Base-by-base conservation (phyloP, 2,797 vertebrate species). In the Dermochelys coriacea region DNA sequence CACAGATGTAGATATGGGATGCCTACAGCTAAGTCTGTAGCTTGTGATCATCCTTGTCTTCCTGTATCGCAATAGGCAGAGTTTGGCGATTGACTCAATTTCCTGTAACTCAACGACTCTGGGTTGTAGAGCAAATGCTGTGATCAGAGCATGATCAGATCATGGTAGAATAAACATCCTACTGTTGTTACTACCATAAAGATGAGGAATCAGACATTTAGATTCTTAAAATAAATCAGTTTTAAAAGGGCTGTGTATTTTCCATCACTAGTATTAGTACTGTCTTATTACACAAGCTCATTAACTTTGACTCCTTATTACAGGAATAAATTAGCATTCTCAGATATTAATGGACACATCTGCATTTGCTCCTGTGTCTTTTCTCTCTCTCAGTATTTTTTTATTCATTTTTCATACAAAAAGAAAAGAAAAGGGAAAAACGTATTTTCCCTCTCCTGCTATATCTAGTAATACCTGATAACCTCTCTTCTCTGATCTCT, bases 1-100 rank as follows among this genome's bases (percentile, higher is more conserved):
- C 94, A 86, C 97, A 97, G 96, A 91, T 86, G 4, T 41, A 71
- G 68, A 41, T 71, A 79, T 87, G 77, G 34, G 75, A 79, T 85
- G 89, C 82, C n/a, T 81, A 49, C 41, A 37, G 80, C 85, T n/a
- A n/a, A 77, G 55, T 61, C 82, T 87, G 29, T 89, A 68, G 82
- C 74, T 84, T 74, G 83, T 80, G 80, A 1, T 81, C 91, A 88
- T 14, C 84, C 51, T 2, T 59, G 68, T 84, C 90, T 89, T 78
- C 41, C 64, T 81, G 37, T 85, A 80, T 8, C 4, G 79, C 95
- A 93, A n/a, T n/a, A 57, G 54, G 80, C 61, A 88, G 82, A n/a
- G 86, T 90, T 82, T 80, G 19, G 18, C 51, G 84, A 37, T 75
- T 37, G 34, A 54, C 55, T 9, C 18, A 45, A 45, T 45, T 96